phyloP scores from a whole-genome alignment of 2,797 vertebrate species.

The Picus viridis region DNA sequence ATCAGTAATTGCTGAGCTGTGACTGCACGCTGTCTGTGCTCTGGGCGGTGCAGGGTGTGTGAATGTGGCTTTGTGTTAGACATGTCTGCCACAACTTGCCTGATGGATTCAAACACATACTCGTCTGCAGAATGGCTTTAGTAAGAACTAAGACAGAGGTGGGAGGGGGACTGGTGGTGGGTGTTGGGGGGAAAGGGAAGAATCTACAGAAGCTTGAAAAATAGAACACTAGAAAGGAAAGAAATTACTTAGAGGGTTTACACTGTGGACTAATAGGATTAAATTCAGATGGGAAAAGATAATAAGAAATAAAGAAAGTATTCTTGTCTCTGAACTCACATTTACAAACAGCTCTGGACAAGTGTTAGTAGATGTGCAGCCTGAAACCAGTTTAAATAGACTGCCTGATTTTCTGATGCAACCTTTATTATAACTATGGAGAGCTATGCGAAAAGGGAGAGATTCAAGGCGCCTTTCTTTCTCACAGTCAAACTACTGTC shows the following conservation, averaged over 20 bases:
- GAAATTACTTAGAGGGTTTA: not conserved
- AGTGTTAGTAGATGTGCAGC: not conserved
- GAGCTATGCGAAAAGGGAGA: not conserved
- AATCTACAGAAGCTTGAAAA: not conserved
- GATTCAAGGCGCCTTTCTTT: conserved; percentile 26
- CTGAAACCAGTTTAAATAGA: not conserved
- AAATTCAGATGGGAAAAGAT: not conserved
- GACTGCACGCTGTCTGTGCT: conserved; percentile 10
- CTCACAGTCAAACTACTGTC: conserved; percentile 23
- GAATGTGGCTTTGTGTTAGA: not conserved
- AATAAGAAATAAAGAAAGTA: not conserved
- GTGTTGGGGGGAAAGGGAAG: not conserved
- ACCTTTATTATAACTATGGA: not conserved
- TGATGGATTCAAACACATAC: conserved; percentile 39
- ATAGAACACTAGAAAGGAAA: not conserved
- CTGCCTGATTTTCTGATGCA: not conserved
- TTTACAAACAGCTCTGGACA: conserved; percentile 1
- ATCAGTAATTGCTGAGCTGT: conserved; percentile 49
- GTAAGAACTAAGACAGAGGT: conserved; percentile 5
- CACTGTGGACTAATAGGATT: not conserved
- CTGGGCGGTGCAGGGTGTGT: conserved; percentile 52
- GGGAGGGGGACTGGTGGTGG: not conserved
- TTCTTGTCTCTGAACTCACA: not conserved
- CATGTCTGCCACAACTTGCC: conserved; percentile 57
- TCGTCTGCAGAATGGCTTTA: conserved; percentile 31